Base-by-base conservation (phyloP, 2,888 invertebrate genomes). In the Tachina grossa region DNA sequence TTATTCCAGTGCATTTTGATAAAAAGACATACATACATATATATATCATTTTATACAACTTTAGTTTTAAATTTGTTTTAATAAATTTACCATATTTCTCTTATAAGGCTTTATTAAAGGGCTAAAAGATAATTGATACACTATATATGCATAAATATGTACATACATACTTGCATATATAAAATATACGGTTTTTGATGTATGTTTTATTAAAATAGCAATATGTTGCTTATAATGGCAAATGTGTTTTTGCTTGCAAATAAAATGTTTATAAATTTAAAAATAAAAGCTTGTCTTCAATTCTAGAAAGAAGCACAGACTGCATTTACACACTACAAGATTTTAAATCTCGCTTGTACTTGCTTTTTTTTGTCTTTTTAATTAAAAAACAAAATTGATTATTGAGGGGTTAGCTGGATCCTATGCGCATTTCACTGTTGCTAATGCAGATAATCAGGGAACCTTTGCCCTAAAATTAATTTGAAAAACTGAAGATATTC, bases 1-100 rank as follows among this genome's bases (percentile, higher is more conserved):
- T 83, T 83, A 83, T 51, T 49, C 19, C 0, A 66, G 51, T 59
- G 77, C 83, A 83, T 83, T 83, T 63, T 49, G 47, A 39, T 45
- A 19, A 69, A n/a, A 49, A 59, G 9, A 76, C 39, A 77, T 66
- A 43, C 5, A 31, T 31, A 31, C 31, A 31, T 31, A 6, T 31
- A 79, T 22, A 59, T 53, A 68, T 68, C 19, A 9, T 78, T 61
- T 69, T 69, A 9, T 66, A 72, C 14, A 19, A 53, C 3, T 65
- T 78, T 77, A 78, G 68, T 63, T 71, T 57, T 82, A 85, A 72
- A 59, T 75, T 57, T 76, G 47, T 31, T 31, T 31, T 31, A 31
- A 4, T 31, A 55, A 84, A 72, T 75, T 81, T 55, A 39, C 63
- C 41, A 9, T 16, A 47, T 53, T 68, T 45, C 10, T 66, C 53